phyloP scores from a whole-genome alignment of 2,888 invertebrate genomes.

The Aphidoletes aphidimyza region DNA sequence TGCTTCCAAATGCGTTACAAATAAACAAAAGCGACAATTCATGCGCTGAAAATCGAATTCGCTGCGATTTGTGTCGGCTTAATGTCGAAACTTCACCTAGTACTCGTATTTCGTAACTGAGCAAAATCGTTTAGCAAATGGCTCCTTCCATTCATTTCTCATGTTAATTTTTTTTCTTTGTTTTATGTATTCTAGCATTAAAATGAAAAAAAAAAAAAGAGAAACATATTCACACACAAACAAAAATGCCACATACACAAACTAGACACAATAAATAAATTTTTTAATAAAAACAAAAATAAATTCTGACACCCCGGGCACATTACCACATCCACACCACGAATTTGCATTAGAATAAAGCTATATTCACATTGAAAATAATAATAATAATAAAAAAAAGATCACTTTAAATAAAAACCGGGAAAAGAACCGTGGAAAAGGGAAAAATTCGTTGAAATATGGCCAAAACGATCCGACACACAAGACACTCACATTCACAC shows the following conservation, averaged over 20 bases:
- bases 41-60: too few relatives aligned
- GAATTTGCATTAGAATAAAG: background rate
- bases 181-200: background rate
- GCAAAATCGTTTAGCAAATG: background rate
- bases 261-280: background rate
- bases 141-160: constrained; percentile 7
- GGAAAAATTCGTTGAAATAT: too few relatives aligned
- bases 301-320: background rate
- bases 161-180: too few relatives aligned
- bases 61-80: too few relatives aligned
- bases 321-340: background rate
- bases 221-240: background rate
- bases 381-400: background rate
- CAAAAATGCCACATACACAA: background rate
- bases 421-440: too few relatives aligned
- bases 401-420: too few relatives aligned
- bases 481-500: background rate
- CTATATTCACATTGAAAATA: background rate
- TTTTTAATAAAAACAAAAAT: too few relatives aligned
- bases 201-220: background rate
- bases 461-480: too few relatives aligned
- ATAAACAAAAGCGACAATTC: too few relatives aligned
- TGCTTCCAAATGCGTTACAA: too few relatives aligned
- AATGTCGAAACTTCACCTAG: background rate
- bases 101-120: background rate